Conservation (phyloP, 2,797 vertebrate genomes). For the Bucorvus abyssinicus region DNA sequence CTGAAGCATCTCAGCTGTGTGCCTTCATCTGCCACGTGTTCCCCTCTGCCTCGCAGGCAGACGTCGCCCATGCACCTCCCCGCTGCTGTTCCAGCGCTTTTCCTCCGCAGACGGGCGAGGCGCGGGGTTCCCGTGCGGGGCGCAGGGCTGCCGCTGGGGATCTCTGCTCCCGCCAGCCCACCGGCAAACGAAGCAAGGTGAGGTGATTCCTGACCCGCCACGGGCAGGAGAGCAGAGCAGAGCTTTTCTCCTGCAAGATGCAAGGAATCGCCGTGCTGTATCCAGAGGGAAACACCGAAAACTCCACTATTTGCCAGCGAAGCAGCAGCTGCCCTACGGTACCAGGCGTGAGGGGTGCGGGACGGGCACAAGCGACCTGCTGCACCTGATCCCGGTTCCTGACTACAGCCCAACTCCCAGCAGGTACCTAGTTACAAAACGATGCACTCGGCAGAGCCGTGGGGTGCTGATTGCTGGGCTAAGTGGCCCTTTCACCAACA, state of each 20-base stretch:
- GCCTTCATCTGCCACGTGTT: slow-evolving; percentile 4
- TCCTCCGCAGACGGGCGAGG: not conserved
- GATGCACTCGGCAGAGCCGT: slow-evolving; percentile 31
- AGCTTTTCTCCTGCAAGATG: not conserved
- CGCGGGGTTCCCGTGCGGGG: rapidly evolving
- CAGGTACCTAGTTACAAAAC: slow-evolving; percentile 33
- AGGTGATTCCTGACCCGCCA: not conserved
- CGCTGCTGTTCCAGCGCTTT: not conserved
- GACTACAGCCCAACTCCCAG: slow-evolving; percentile 2
- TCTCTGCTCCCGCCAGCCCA: not conserved
- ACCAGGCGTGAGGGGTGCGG: rapidly evolving
- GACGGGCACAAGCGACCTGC: not conserved
- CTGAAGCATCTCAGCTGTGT: not conserved
- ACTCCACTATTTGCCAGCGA: not conserved
- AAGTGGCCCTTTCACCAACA: slow-evolving; percentile 76
- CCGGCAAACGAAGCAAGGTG: not conserved
- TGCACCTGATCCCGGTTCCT: not conserved
- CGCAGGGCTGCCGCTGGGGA: not conserved
- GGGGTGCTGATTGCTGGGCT: slow-evolving; percentile 70
- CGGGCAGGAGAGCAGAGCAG: rapidly evolving
- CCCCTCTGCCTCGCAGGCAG: not conserved
- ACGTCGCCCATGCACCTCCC: not conserved
- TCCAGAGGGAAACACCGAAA: not conserved
- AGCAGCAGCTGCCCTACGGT: not conserved
- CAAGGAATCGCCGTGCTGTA: not conserved